Conservation (phyloP, 1,140 invertebrate genomes). For the Teleopsis dalmanni region DNA sequence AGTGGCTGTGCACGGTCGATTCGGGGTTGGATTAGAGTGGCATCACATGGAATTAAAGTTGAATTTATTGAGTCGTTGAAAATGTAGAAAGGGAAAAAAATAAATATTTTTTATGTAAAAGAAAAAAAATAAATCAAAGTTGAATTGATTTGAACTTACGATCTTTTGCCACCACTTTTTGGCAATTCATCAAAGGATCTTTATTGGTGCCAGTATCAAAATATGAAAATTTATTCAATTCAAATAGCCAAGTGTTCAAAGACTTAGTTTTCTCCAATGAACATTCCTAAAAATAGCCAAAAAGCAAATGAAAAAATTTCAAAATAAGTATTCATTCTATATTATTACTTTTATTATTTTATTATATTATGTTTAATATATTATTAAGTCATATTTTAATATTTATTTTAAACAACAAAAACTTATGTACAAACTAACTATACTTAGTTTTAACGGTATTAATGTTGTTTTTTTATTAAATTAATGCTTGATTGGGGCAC, state of each 20-base stretch:
- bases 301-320: background rate
- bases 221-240: conserved; percentile 34
- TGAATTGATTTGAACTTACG: conserved; percentile 22
- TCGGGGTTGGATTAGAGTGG: too few species aligned
- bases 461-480: too few species aligned
- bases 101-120: too few species aligned
- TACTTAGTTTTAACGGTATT: too few species aligned
- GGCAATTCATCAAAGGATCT: conserved; percentile 36
- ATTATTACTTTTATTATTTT: too few species aligned
- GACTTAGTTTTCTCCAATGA: conserved; percentile 39
- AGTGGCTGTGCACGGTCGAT: too few species aligned
- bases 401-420: too few species aligned
- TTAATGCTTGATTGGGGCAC: too few species aligned
- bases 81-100: background rate
- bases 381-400: too few species aligned
- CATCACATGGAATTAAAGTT: background rate
- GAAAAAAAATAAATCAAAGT: background rate
- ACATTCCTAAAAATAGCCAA: conserved; percentile 22
- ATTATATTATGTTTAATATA: too few species aligned
- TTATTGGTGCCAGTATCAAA: conserved; percentile 36
- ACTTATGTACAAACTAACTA: too few species aligned
- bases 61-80: background rate
- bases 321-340: too few species aligned
- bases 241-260: conserved; percentile 35
- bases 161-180: conserved; percentile 38